Evolutionary conservation across 2,797 vertebrate genomes (phyloP).

Genomic region (Kryptolebias ocellatus): DNA sequence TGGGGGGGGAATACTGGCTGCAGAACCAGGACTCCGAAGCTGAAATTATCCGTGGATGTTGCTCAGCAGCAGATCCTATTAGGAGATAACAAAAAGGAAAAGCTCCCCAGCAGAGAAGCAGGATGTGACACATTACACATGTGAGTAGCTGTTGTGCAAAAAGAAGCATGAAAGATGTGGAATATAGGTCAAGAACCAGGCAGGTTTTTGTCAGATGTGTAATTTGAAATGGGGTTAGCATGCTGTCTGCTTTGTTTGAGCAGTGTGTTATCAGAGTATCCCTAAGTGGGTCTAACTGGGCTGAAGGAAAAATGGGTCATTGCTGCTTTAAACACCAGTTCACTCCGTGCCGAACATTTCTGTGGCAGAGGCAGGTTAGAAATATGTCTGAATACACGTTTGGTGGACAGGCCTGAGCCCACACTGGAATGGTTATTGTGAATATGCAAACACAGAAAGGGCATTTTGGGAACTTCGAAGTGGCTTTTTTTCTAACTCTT

Average conservation of each 20-base stretch:
- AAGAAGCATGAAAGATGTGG: slow-evolving; percentile 1
- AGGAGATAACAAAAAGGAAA: slow-evolving; percentile 3
- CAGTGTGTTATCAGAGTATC: slow-evolving; percentile 55
- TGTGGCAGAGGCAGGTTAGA: slow-evolving; percentile 53
- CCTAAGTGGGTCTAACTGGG: slow-evolving; percentile 59
- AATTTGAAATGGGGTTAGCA: slow-evolving; percentile 52
- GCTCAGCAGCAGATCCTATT: slow-evolving; percentile 9
- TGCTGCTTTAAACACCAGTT: slow-evolving; percentile 74
- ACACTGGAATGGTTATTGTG: neutral
- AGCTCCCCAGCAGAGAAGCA: slow-evolving; percentile 2
- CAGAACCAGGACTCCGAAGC: slow-evolving; percentile 6
- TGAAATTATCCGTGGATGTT: slow-evolving; percentile 28
- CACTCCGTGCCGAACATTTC: slow-evolving; percentile 42
- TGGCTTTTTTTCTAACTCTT: too few relatives aligned
- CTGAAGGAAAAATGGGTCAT: slow-evolving; percentile 74
- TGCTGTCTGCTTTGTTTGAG: slow-evolving; percentile 31
- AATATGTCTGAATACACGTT: slow-evolving; percentile 25
- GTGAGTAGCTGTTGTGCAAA: slow-evolving; percentile 1
- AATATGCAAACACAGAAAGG: neutral
- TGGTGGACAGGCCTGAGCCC: neutral
- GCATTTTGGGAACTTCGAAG: too few relatives aligned
- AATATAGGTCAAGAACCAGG: slow-evolving; percentile 4
- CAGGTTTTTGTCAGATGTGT: slow-evolving; percentile 19
- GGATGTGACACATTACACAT: slow-evolving; percentile 9
- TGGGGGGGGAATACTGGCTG: slow-evolving; percentile 23